These are phyloP conservation scores for Periophthalmodon schlosseri DNA, from an alignment of 2,113 vertebrate genomes.

Conservation along the genomic window DNA sequence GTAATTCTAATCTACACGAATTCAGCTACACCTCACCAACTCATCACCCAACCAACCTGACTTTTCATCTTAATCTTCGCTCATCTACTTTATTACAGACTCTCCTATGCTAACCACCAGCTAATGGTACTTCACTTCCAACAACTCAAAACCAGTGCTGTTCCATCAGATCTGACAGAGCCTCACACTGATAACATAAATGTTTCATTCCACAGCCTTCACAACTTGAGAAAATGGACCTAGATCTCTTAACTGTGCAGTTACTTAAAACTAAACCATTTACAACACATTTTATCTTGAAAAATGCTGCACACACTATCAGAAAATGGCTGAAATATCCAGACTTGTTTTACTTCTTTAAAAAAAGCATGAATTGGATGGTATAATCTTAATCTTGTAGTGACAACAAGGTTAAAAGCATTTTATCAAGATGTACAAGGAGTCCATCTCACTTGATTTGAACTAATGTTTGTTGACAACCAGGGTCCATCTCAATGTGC, in stretches of 20 bases:
- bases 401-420: slow-evolving; percentile 31
- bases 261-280: slow-evolving; percentile 68
- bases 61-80: slow-evolving; percentile 17
- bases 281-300: slow-evolving; percentile 45
- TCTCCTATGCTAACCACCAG: slow-evolving; percentile 12
- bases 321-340: not conserved
- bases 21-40: slow-evolving; percentile 2
- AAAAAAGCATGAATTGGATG: slow-evolving; percentile 11
- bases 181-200: slow-evolving; percentile 60
- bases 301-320: not conserved
- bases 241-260: slow-evolving; percentile 41
- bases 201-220: slow-evolving; percentile 61
- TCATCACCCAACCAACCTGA: slow-evolving; percentile 7
- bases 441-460: slow-evolving; percentile 49
- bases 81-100: slow-evolving; percentile 15
- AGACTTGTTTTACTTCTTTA: slow-evolving; percentile 32
- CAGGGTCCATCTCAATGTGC: slow-evolving; percentile 21
- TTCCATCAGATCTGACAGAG: slow-evolving; percentile 56
- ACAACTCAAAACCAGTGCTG: slow-evolving; percentile 33
- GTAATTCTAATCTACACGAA: slow-evolving; percentile 1
- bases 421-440: slow-evolving; percentile 31
- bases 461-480: slow-evolving; percentile 51
- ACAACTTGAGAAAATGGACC: slow-evolving; percentile 52
- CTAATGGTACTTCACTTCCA: slow-evolving; percentile 20
- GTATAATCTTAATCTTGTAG: slow-evolving; percentile 20